Conservation (phyloP, 2,888 invertebrate genomes). For the Perizoma affinitatum region DNA sequence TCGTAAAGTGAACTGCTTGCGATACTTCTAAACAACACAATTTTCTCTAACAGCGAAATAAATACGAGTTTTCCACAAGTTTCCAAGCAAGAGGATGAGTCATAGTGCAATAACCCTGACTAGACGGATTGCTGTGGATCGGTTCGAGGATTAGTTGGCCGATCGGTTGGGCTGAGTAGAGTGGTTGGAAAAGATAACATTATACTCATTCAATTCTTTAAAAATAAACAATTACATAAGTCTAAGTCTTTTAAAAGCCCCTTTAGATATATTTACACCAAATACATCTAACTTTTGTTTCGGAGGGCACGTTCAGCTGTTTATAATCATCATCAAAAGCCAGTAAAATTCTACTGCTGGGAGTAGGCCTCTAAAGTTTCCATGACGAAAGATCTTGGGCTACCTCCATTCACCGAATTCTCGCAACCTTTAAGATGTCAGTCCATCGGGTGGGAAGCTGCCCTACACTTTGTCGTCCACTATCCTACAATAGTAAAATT, state of each 20-base stretch:
- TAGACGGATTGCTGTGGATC: constrained; percentile 57
- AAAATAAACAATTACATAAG: background rate
- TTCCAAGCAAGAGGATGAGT: constrained; percentile 51
- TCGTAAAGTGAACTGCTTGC: constrained; percentile 18
- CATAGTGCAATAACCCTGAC: constrained; percentile 63
- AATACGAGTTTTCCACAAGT: constrained; percentile 31
- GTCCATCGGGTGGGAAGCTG: no score
- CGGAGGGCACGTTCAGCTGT: background rate
- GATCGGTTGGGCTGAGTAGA: constrained; percentile 25
- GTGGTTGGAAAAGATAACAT: constrained; percentile 32
- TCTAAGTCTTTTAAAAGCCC: background rate
- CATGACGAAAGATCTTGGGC: no score
- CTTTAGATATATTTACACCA: no score
- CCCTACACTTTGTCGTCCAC: no score
- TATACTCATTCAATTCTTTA: constrained; percentile 15
- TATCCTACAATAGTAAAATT: no score
- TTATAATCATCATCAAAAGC: background rate
- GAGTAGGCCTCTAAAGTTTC: no score
- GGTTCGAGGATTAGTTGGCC: constrained; percentile 45
- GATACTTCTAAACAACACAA: constrained; percentile 23
- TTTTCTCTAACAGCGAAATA: constrained; percentile 20
- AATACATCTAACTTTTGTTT: no score
- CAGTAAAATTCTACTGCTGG: background rate
- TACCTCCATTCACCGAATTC: no score
- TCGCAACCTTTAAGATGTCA: no score